phyloP scores from a whole-genome alignment of 2,113 vertebrate species.

The Vanacampus margaritifer region DNA sequence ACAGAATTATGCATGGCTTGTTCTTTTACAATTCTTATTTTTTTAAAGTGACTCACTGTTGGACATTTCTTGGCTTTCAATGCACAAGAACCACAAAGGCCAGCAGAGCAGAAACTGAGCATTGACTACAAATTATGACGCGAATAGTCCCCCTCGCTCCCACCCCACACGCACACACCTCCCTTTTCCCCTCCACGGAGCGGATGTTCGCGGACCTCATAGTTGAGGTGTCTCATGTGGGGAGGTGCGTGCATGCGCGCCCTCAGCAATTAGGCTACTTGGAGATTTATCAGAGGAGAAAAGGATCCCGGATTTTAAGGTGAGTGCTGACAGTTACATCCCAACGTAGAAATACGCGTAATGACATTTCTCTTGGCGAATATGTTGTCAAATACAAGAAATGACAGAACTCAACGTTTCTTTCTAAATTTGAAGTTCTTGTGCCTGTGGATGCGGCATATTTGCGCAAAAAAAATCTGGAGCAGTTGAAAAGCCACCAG shows the following conservation, averaged over 20 bases:
- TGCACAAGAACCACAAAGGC: neutral
- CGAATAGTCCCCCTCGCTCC: neutral
- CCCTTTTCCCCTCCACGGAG: neutral
- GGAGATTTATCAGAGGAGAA: neutral
- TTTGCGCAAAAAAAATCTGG: neutral
- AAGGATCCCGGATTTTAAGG: neutral
- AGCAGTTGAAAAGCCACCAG: neutral
- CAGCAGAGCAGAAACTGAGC: slow-evolving; percentile 11
- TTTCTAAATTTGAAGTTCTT: neutral
- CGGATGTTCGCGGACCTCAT: neutral
- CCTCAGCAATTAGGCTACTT: neutral
- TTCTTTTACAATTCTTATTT: neutral
- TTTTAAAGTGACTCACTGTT: neutral
- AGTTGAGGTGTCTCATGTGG: neutral
- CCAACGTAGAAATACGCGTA: neutral
- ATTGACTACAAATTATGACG: slow-evolving; percentile 16
- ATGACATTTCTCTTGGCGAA: neutral
- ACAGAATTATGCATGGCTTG: neutral
- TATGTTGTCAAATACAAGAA: neutral
- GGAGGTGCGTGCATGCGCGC: neutral
- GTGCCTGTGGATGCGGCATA: neutral
- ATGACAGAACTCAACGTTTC: neutral
- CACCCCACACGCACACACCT: neutral
- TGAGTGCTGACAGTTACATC: neutral
- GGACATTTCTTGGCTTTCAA: neutral